Percentiles rank a stretch among this genome's conserved stretches.
Evolutionary conservation across 2,113 vertebrate genomes (phyloP).

Genomic region (Pseudopodoces humilis): DNA sequence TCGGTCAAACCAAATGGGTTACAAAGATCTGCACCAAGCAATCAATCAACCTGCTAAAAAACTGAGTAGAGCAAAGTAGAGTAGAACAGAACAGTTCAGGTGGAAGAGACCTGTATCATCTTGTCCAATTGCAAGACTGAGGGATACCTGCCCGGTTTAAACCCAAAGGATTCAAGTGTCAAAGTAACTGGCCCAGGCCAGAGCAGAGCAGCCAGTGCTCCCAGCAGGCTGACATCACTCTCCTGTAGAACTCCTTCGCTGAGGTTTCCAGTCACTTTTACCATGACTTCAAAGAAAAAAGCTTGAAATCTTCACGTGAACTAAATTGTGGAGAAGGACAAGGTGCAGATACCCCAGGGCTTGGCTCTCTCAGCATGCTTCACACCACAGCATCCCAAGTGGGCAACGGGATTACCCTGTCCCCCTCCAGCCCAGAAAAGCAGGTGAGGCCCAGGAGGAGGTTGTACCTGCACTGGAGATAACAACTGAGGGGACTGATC

Average conservation of each 20-base stretch:
- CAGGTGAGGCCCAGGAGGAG: not conserved
- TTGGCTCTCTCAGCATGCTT: not conserved
- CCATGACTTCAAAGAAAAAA: not conserved
- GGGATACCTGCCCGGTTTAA: not conserved
- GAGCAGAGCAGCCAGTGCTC: not conserved
- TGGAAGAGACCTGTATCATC: not conserved
- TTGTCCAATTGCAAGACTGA: not conserved
- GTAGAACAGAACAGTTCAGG: not conserved
- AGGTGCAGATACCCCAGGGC: not conserved
- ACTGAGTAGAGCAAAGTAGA: too few relatives aligned
- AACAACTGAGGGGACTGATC: not conserved
- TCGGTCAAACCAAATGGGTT: not conserved
- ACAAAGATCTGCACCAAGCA: not conserved
- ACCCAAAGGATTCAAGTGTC: not conserved
- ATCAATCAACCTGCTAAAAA: not conserved
- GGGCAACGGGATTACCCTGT: accelerated
- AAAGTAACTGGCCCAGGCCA: not conserved
- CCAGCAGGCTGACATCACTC: not conserved
- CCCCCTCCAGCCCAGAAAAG: not conserved
- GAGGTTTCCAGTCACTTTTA: not conserved
- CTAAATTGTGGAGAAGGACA: not conserved
- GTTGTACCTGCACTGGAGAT: not conserved
- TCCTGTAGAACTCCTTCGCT: not conserved
- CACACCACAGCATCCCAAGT: not conserved
- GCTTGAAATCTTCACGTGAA: not conserved